Base-by-base conservation (phyloP, 2,113 vertebrate species). In the Pholis gunnellus region DNA sequence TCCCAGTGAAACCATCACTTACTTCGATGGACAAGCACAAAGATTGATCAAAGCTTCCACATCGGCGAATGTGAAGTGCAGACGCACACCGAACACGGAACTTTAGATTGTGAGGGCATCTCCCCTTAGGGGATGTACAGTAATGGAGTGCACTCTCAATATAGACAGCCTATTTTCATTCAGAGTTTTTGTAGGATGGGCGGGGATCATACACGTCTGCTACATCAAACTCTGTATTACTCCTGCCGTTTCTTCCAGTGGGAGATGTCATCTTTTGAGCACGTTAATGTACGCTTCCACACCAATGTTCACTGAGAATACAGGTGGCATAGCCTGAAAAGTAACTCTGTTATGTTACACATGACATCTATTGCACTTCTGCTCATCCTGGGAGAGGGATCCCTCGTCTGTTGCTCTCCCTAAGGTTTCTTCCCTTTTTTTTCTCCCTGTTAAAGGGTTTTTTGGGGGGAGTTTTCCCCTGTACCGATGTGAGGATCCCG, bases 31-130 rank as follows among this genome's bases (percentile, higher is more conserved):
- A 27, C 57, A 0, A 64, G 68, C 56, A 65, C 82, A 75, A 77
- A 56, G 79, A 79, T 71, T 83, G 72, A 92, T 89, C 71, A 85
- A 81, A 83, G 75, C 54, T 77, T 72, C 56, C 15, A 31, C 52
- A 60, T 76, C 72, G 71, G 63, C 18, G 4, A 44, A 9, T n/a
- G 6, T 60, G 46, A 80, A 65, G 48, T 20, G 52, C 65, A 72
- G 50, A 69, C 20, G 48, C 34, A 78, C 73, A 86, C 72, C 40
- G 29, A 87, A 88, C 79, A 81, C 82, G 72, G 77, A 86, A 86
- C 22, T 60, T 70, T 61, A 77, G 31, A 75, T 63, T 77, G 76
- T 22, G 63, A 70, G 34, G 34, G 66, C 66, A 59, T 42, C 63
- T 77, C 64, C 71, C 65, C 48, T 38, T 14, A 29, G 56, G 56